phyloP scores from a whole-genome alignment of 2,888 invertebrate genomes.

The Hyalella azteca region DNA sequence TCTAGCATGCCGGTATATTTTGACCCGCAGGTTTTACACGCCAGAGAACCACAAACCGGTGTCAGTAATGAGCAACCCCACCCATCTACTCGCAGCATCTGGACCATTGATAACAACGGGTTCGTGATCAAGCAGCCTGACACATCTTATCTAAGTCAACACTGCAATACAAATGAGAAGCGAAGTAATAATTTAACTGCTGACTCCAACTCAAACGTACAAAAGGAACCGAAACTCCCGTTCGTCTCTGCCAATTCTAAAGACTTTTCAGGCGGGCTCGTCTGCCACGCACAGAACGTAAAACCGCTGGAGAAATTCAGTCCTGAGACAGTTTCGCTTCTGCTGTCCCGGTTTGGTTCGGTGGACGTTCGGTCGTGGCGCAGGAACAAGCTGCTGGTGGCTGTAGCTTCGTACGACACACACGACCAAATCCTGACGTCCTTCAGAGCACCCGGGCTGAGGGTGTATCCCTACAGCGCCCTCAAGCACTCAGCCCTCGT shows the following conservation, averaged over 20 bases:
- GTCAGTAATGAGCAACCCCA: not conserved
- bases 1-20: not conserved
- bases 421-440: not conserved
- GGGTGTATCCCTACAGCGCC: slow-evolving; percentile 25
- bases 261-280: no score
- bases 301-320: not conserved
- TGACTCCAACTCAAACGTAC: no score
- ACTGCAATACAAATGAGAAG: no score
- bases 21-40: not conserved
- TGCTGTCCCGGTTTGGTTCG: slow-evolving; percentile 1
- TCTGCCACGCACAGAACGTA: no score
- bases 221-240: no score
- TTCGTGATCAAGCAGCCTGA: not conserved
- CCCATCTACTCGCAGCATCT: not conserved
- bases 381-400: slow-evolving; percentile 2
- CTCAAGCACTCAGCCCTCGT: not conserved
- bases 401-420: not conserved
- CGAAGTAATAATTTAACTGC: no score
- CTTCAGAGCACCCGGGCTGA: not conserved
- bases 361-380: slow-evolving; percentile 11
- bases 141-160: no score
- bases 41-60: not conserved
- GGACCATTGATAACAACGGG: not conserved
- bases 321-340: not conserved
- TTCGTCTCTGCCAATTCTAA: no score